These are phyloP conservation scores for Semnopithecus entellus DNA, from an alignment of 2,113 vertebrate species.

Conservation along the genomic window DNA sequence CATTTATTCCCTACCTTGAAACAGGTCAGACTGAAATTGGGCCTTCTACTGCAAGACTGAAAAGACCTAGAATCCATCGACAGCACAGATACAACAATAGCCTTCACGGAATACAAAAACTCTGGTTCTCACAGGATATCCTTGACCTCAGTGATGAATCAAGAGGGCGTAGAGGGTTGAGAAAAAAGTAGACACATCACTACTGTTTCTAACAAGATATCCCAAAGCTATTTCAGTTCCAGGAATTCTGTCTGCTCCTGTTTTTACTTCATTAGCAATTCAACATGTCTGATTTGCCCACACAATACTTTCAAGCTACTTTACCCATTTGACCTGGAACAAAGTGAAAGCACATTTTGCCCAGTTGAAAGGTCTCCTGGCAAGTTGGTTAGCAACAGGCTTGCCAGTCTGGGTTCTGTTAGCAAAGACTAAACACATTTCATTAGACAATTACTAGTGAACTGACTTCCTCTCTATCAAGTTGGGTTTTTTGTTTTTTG, in stretches of 20 bases:
- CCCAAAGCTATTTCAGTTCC: neutral
- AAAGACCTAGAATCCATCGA: conserved; percentile 27
- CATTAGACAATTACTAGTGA: conserved; percentile 1
- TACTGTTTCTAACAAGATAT: neutral
- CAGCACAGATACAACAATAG: neutral
- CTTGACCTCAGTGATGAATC: neutral
- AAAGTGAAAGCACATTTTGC: conserved; percentile 64
- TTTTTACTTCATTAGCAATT: conserved; percentile 45
- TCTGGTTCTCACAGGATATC: neutral
- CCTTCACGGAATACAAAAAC: neutral
- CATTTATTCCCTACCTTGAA: conserved; percentile 14
- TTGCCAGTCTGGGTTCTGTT: conserved; percentile 18
- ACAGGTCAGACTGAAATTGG: neutral
- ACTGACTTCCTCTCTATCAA: neutral
- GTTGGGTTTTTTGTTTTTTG: neutral
- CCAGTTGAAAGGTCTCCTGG: conserved; percentile 49
- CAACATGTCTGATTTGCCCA: conserved; percentile 46
- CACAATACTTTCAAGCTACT: conserved; percentile 37
- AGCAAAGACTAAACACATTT: conserved; percentile 50
- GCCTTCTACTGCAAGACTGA: neutral
- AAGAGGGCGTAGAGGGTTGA: neutral
- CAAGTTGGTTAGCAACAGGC: conserved; percentile 63
- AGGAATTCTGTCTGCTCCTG: neutral
- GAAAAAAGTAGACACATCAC: neutral
- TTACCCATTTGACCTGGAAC: conserved; percentile 43